Conservation (phyloP, 92 coral and sea anemone genomes). For the Meandrina meandrites region DNA sequence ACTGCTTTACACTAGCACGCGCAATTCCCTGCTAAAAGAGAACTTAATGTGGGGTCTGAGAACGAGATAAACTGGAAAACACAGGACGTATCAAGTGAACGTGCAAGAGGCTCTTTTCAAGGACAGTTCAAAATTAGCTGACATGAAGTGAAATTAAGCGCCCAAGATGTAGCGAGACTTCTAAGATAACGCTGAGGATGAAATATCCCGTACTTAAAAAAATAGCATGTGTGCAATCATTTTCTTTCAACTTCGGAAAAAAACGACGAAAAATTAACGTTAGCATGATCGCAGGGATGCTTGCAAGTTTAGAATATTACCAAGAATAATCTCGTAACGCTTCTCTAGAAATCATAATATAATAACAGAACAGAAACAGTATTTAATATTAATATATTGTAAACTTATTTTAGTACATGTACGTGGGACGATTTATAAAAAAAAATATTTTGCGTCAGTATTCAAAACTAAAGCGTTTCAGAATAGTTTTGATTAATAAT, state of each 20-base stretch:
- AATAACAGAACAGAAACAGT: not conserved
- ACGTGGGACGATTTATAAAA: not conserved
- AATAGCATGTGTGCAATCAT: no score
- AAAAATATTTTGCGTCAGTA: not conserved
- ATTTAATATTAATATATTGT: not conserved
- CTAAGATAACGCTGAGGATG: no score
- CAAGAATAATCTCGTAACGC: not conserved
- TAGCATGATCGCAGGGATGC: no score
- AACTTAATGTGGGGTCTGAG: slow-evolving; percentile 24
- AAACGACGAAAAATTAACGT: not conserved
- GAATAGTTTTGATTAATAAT: not conserved
- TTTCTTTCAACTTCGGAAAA: no score
- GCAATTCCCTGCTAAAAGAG: slow-evolving; percentile 1
- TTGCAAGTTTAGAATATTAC: not conserved
- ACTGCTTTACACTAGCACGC: not conserved
- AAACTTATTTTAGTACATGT: not conserved
- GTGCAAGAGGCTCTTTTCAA: not conserved
- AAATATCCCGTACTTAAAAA: no score
- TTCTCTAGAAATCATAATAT: not conserved
- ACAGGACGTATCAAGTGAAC: not conserved
- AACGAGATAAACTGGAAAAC: not conserved
- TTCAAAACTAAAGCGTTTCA: not conserved
- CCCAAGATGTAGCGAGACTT: not conserved
- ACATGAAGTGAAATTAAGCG: not conserved
- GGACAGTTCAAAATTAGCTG: not conserved